These are phyloP conservation scores for Stichodactyla helianthus DNA, from an alignment of 64 coral and sea anemone genomes.

Conservation along the genomic window DNA sequence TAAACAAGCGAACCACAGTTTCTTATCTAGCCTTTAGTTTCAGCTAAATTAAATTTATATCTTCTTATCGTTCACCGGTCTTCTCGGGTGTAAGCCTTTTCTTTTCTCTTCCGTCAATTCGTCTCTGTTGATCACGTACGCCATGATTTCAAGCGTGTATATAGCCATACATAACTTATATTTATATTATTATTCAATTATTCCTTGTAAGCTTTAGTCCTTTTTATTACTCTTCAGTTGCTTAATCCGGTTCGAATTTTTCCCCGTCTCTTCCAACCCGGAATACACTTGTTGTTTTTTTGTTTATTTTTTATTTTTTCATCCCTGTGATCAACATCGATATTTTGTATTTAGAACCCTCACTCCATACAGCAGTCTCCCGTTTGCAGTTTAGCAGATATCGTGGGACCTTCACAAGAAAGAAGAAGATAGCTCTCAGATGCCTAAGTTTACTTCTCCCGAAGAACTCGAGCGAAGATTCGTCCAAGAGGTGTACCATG, in stretches of 20 bases:
- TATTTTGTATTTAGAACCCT: neutral
- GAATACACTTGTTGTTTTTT: neutral
- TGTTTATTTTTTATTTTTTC: neutral
- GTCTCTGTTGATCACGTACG: no score
- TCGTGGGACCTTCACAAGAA: neutral
- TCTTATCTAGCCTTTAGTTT: neutral
- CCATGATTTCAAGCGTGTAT: no score
- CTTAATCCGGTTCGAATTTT: no score
- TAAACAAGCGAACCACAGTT: neutral
- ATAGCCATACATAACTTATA: no score
- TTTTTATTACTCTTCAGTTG: no score
- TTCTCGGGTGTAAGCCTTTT: neutral
- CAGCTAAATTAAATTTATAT: neutral
- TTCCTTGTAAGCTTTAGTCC: no score
- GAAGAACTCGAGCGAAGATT: constrained; percentile 75
- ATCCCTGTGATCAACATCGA: neutral
- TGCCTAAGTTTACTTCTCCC: constrained; percentile 61
- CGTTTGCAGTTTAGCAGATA: neutral
- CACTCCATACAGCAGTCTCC: neutral
- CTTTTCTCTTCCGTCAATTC: neutral
- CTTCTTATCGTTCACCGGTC: neutral
- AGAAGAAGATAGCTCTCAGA: neutral
- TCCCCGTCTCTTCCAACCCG: no score
- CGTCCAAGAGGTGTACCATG: constrained; percentile 71
- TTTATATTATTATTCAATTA: no score